Evolutionary conservation across 2,888 invertebrate genomes (phyloP), one percentile per base, ranked within the genome.

Genomic region (Rotaria macrura): DNA sequence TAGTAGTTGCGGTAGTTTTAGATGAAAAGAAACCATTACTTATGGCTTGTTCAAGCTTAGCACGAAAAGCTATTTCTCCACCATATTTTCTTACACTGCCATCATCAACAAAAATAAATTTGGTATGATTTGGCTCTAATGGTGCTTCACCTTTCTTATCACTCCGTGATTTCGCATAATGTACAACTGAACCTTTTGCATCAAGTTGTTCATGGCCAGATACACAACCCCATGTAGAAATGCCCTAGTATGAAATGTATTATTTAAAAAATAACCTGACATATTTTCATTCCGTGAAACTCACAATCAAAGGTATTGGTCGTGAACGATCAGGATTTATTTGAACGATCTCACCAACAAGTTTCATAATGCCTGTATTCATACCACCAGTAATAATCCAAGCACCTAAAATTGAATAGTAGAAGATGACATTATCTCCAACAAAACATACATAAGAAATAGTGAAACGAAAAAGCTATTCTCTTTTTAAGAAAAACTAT

Each of bases 71-170:
- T 54, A 90, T 90, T 88, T 90, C 91, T 29, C 88, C 88, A 40
- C 89, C 90, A 88, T 89, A 90, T 87, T 89, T 87, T 84, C 89
- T 88, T 86, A 89, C 88, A 43, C 89, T 90, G 25, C 90, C 91
- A 87, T 91, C 89, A 88, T 91, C 91, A 17, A 90, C 90, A 84
- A 91, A 88, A 29, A 91, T 89, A 87, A 91, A 91, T 86, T 91
- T 90, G 2, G 91, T 89, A 88, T 91, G 91, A 87, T 91, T 91
- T 14, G 89, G 89, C 87, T 91, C 91, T 10, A 91, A 88, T n/a
- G 89, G 88, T n/a, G 88, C 88, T 85, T 88, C 84, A 40, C 79
- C 79, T 79, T 25, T 40, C 34, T n/a, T 10, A 38, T 43, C 43
- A 79, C n/a, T 79, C 23, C 43, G 79, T 12, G 79, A 5, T 79